phyloP scores from a whole-genome alignment of 2,113 vertebrate species.

The Nesogale talazaci region DNA sequence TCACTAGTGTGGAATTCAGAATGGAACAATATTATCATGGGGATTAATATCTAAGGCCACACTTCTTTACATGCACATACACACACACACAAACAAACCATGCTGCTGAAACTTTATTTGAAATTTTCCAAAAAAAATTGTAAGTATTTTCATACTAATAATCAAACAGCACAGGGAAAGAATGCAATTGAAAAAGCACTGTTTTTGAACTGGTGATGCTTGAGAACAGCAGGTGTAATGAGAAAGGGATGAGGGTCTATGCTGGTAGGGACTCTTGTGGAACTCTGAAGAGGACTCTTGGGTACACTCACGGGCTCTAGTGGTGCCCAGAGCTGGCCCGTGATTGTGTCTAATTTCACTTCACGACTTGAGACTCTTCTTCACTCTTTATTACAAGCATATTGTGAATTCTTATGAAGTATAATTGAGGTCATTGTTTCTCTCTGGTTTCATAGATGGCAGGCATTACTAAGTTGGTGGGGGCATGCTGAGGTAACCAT shows the following conservation, averaged over 20 bases:
- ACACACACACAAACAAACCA: too few species aligned
- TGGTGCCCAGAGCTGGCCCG: not conserved
- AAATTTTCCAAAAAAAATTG: conserved; percentile 47
- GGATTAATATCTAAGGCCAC: not conserved
- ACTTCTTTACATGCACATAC: not conserved
- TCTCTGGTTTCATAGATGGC: conserved; percentile 47
- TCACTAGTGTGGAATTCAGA: conserved; percentile 39
- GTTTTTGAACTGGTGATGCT: conserved; percentile 67
- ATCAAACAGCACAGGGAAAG: conserved; percentile 67
- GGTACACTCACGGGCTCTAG: conserved; percentile 55
- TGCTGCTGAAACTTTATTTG: conserved; percentile 50
- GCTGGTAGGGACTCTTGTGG: conserved; percentile 40
- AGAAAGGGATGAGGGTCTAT: conserved; percentile 57
- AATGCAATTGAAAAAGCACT: conserved; percentile 65
- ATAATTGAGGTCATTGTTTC: conserved; percentile 59
- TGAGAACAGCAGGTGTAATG: conserved; percentile 73
- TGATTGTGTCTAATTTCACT: conserved; percentile 70
- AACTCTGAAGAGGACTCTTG: conserved; percentile 69
- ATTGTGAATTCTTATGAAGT: conserved; percentile 60
- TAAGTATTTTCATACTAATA: conserved; percentile 54
- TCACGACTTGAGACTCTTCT: conserved; percentile 54
- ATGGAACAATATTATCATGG: not conserved
- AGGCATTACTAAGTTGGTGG: conserved; percentile 18
- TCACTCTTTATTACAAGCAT: conserved; percentile 57
- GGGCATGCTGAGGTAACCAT: conserved; percentile 12